phyloP scores from a whole-genome alignment of 2,797 vertebrate genomes.

The Dallia pectoralis region DNA sequence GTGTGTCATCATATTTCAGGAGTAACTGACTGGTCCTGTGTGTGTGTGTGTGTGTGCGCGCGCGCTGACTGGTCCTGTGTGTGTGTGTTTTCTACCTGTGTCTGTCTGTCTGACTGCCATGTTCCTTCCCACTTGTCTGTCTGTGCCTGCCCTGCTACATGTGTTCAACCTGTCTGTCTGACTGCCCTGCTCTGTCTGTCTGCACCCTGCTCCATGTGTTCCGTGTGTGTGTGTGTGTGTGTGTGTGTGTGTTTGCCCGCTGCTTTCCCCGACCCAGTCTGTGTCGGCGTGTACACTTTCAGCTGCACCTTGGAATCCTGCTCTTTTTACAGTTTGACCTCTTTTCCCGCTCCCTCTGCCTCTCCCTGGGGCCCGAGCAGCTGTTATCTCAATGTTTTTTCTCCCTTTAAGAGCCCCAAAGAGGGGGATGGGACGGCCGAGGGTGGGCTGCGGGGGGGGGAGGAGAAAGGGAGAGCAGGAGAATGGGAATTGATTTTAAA shows the following conservation, averaged over 20 bases:
- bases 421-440: constrained; percentile 53
- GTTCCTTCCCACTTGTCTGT: not conserved
- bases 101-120: not conserved
- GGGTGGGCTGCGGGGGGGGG: too few species aligned
- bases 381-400: constrained; percentile 79
- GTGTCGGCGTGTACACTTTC: constrained; percentile 34
- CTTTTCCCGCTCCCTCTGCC: constrained; percentile 64
- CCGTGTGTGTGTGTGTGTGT: constrained; percentile 8
- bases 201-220: too few species aligned
- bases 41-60: too few species aligned
- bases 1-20: constrained; percentile 52
- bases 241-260: not conserved
- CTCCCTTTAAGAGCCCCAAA: constrained; percentile 75
- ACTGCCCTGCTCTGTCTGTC: too few species aligned
- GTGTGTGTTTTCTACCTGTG: constrained; percentile 9
- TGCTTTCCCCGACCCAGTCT: too few species aligned
- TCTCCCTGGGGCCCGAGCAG: constrained; percentile 74
- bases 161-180: too few species aligned
- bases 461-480: constrained; percentile 37
- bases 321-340: constrained; percentile 76
- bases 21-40: constrained; percentile 47
- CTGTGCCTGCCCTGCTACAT: constrained; percentile 9
- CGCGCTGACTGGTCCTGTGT: constrained; percentile 40
- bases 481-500: constrained; percentile 64
- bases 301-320: constrained; percentile 72